phyloP scores from a whole-genome alignment of 2,888 invertebrate genomes.

The Conchocele bisecta region DNA sequence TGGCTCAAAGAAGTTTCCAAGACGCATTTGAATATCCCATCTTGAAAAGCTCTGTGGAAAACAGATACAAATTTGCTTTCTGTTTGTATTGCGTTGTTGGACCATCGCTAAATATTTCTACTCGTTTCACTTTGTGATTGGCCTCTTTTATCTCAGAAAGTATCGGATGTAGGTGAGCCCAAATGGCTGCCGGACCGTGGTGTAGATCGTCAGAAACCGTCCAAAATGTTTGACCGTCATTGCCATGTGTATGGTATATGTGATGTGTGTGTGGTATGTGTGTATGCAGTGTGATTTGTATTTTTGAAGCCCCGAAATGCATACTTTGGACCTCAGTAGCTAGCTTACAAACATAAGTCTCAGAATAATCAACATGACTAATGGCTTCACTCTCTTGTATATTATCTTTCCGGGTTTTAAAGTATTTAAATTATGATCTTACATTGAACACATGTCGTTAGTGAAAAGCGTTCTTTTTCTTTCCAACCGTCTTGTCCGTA shows the following conservation, averaged over 20 bases:
- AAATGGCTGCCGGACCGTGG: constrained; percentile 81
- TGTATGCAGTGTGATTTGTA: constrained; percentile 51
- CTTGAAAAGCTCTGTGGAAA: constrained; percentile 32
- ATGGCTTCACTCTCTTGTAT: constrained; percentile 26
- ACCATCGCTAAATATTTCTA: constrained; percentile 66
- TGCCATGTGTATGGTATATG: constrained; percentile 3
- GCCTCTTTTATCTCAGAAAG: constrained; percentile 34
- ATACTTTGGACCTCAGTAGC: constrained; percentile 33
- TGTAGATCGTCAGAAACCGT: constrained; percentile 73
- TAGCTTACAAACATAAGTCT: constrained; percentile 36
- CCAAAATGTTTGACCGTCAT: constrained; percentile 58
- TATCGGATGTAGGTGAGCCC: constrained; percentile 80
- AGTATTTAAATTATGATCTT: constrained; percentile 3
- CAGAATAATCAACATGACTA: constrained; percentile 42
- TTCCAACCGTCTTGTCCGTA: constrained; percentile 11
- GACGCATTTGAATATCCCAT: constrained; percentile 37
- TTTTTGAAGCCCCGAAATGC: constrained; percentile 42
- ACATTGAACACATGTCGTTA: background rate
- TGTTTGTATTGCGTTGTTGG: constrained; percentile 80
- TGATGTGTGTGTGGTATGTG: too few relatives aligned
- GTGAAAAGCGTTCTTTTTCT: constrained; percentile 10
- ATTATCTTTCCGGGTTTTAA: constrained; percentile 7
- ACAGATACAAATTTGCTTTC: constrained; percentile 80
- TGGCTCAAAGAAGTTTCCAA: constrained; percentile 79
- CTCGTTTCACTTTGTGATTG: constrained; percentile 30